A percentile compares a stretch with the other conserved stretches of the same genome.
Evolutionary conservation across 2,888 invertebrate genomes (phyloP).

Genomic region (Acheta domesticus): DNA sequence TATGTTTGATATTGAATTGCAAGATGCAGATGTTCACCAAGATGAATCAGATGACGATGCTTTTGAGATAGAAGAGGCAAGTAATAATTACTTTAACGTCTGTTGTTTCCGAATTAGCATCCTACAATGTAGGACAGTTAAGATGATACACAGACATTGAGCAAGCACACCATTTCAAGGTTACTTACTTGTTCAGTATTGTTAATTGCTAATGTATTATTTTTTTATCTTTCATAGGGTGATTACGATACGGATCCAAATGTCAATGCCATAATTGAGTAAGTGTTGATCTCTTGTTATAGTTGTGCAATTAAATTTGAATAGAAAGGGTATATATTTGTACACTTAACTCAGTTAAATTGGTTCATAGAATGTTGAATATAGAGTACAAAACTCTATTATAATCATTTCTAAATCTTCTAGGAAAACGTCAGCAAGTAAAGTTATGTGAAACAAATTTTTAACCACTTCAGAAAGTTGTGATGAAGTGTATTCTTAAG

Average conservation of each 20-base stretch:
- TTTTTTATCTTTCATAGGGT: constrained; percentile 58
- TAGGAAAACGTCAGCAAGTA: neutral
- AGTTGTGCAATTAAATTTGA: neutral
- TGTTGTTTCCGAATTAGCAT: too few species aligned
- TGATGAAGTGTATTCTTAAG: too few species aligned
- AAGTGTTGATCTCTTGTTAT: constrained; percentile 51
- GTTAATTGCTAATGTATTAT: constrained; percentile 30
- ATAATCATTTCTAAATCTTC: neutral
- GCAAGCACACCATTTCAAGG: neutral
- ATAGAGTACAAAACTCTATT: neutral
- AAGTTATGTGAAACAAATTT: too few species aligned
- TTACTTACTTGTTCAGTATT: constrained; percentile 11
- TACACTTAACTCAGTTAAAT: neutral
- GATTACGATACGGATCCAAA: constrained; percentile 76
- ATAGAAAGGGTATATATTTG: neutral
- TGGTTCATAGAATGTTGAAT: neutral
- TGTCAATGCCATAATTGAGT: constrained; percentile 74
- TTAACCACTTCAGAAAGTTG: too few species aligned
- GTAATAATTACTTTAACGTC: constrained; percentile 38
- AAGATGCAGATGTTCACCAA: constrained; percentile 67
- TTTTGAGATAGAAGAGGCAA: constrained; percentile 83
- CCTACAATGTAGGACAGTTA: too few species aligned
- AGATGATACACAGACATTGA: neutral
- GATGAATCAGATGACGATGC: constrained; percentile 83
- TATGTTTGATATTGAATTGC: constrained; percentile 87